A percentile compares a stretch with the other conserved stretches of the same genome.
phyloP scores from a whole-genome alignment of 1,140 invertebrate genomes.

The Drosophila takahashii region DNA sequence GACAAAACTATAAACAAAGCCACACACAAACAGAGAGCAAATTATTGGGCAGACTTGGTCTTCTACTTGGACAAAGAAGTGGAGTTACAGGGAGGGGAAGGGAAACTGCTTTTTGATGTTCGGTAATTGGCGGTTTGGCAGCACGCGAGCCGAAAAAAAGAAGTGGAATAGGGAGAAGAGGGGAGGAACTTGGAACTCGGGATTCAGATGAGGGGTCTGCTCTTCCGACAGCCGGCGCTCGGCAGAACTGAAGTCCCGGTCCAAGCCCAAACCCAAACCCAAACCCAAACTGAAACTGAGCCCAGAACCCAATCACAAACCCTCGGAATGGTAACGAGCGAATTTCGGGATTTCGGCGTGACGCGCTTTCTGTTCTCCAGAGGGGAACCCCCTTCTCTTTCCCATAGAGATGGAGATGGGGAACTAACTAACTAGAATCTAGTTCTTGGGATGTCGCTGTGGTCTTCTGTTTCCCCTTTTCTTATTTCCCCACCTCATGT shows the following conservation, averaged over 20 bases:
- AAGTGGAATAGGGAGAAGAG: slow-evolving; percentile 5
- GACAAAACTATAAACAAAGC: slow-evolving; percentile 70
- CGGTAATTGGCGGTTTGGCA: slow-evolving; percentile 82
- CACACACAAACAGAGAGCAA: slow-evolving; percentile 76
- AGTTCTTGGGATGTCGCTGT: slow-evolving; percentile 64
- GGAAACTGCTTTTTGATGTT: slow-evolving; percentile 82
- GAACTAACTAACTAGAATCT: slow-evolving; percentile 51
- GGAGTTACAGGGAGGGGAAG: slow-evolving; percentile 3
- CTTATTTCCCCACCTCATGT: slow-evolving; percentile 12
- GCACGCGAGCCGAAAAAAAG: slow-evolving; percentile 69
- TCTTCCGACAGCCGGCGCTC: slow-evolving; percentile 70
- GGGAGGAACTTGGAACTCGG: slow-evolving; percentile 1
- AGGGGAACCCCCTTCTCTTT: slow-evolving; percentile 4
- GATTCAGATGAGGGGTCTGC: slow-evolving; percentile 32
- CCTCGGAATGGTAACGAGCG: slow-evolving; percentile 72
- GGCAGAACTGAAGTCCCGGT: slow-evolving; percentile 21
- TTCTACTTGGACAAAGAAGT: background rate
- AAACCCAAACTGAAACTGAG: background rate
- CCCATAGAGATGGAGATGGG: no score
- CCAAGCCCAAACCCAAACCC: slow-evolving; percentile 5
- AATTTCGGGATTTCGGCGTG: slow-evolving; percentile 68
- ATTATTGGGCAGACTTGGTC: slow-evolving; percentile 70
- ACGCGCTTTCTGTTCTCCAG: slow-evolving; percentile 67
- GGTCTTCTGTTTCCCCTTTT: slow-evolving; percentile 17
- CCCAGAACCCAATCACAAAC: slow-evolving; percentile 7